Percentiles rank a stretch among this genome's conserved stretches.
Evolutionary conservation across 2,888 invertebrate species (phyloP).

Genomic region (Prenolepis imparis): DNA sequence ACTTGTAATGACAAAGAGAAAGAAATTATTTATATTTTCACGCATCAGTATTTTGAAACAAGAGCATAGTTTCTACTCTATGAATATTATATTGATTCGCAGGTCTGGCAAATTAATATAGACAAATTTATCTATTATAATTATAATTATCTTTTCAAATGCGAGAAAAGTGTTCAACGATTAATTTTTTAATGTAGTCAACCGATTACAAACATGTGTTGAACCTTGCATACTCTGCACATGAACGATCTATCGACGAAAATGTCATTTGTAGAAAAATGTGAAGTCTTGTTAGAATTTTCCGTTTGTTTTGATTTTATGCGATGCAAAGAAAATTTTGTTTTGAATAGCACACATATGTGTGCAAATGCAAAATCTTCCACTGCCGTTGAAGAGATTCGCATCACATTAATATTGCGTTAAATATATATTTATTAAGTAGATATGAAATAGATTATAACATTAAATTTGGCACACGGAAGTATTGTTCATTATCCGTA

Average conservation of each 20-base stretch:
- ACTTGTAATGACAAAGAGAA: not conserved
- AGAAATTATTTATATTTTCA: conserved; percentile 20
- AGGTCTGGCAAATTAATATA: conserved; percentile 24
- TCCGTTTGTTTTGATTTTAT: conserved; percentile 17
- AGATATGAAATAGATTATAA: not conserved
- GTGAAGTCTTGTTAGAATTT: conserved; percentile 6
- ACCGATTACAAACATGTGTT: not conserved
- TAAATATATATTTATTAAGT: conserved; percentile 21
- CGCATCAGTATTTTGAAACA: conserved; percentile 12
- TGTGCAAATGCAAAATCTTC: conserved; percentile 45
- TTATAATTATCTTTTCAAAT: not conserved
- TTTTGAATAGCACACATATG: conserved; percentile 8
- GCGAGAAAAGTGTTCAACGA: not conserved
- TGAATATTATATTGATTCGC: conserved; percentile 28
- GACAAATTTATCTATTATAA: conserved; percentile 5
- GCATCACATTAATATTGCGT: conserved; percentile 13
- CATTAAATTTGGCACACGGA: conserved; percentile 5
- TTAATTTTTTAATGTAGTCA: conserved; percentile 15
- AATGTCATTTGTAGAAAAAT: conserved; percentile 10
- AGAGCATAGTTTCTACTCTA: not conserved
- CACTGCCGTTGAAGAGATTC: conserved; percentile 60
- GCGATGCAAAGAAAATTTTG: not conserved
- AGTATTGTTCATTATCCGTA: not conserved
- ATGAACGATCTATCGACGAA: not conserved
- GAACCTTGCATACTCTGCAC: not conserved